Percentiles rank a stretch among this genome's conserved stretches.
These are phyloP conservation scores for Heloderma charlesbogerti DNA, from an alignment of 2,113 vertebrate genomes.

Conservation along the genomic window DNA sequence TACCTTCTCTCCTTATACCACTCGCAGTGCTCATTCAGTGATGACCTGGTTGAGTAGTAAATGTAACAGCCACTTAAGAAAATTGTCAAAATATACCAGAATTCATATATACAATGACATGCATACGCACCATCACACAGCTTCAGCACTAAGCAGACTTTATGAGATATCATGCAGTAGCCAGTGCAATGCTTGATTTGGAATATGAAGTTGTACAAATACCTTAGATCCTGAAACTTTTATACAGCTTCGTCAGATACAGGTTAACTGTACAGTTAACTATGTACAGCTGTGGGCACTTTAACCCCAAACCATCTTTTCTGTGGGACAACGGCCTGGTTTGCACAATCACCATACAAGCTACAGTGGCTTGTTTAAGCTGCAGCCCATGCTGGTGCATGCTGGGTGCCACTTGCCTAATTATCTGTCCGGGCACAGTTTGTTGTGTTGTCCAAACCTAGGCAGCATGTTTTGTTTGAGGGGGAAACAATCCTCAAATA, in stretches of 20 bases:
- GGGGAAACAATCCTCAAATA: too few species aligned
- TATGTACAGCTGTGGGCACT: neutral
- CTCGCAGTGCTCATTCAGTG: conserved; percentile 53
- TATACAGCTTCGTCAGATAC: neutral
- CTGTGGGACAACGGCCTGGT: neutral
- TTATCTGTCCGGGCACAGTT: too few species aligned
- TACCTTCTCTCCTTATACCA: conserved; percentile 54
- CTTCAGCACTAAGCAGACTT: conserved; percentile 52
- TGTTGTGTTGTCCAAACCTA: too few species aligned
- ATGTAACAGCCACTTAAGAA: conserved; percentile 47
- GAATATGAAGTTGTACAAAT: neutral
- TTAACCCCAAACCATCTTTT: neutral
- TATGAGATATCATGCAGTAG: conserved; percentile 44
- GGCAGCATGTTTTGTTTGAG: too few species aligned
- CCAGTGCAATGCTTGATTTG: conserved; percentile 5
- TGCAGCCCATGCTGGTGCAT: too few species aligned
- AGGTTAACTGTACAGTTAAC: too few species aligned
- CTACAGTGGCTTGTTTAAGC: too few species aligned
- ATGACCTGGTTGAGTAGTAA: conserved; percentile 57
- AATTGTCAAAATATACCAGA: conserved; percentile 38
- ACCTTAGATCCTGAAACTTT: neutral
- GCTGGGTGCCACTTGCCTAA: too few species aligned
- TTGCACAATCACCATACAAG: too few species aligned
- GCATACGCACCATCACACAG: conserved; percentile 5
- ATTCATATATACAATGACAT: neutral